These are phyloP conservation scores for Enteromius mattozi DNA, from an alignment of 2,797 vertebrate species.

Conservation along the genomic window DNA sequence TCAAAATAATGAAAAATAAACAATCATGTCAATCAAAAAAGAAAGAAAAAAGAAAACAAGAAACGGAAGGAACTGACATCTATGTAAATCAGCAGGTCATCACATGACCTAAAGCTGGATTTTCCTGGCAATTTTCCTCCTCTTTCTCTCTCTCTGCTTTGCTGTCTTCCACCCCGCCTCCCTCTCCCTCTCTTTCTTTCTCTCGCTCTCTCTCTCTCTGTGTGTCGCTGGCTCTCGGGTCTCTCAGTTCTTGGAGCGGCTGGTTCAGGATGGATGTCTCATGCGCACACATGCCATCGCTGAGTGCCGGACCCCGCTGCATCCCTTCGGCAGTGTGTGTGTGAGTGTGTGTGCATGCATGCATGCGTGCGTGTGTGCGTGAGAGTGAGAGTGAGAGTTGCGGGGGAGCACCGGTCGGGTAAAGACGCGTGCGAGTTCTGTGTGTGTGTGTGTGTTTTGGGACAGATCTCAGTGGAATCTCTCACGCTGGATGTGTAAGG, in stretches of 20 bases:
- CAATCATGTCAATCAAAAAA: neutral
- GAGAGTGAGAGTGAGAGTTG: constrained; percentile 30
- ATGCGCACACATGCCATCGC: constrained; percentile 69
- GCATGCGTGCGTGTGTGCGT: neutral
- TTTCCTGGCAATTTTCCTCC: constrained; percentile 43
- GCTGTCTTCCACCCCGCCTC: constrained; percentile 58
- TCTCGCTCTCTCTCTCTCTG: constrained; percentile 40
- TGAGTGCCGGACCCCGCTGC: constrained; percentile 45
- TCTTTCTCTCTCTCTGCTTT: constrained; percentile 25
- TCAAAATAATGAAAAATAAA: neutral
- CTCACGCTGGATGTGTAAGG: constrained; percentile 56
- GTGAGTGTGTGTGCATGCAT: neutral
- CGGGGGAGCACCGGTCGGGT: constrained; percentile 1
- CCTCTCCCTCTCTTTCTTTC: constrained; percentile 46
- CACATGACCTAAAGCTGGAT: constrained; percentile 44
- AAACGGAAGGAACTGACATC: neutral
- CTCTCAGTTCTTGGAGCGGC: constrained; percentile 64
- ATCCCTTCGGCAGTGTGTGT: constrained; percentile 1
- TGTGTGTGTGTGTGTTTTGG: constrained; percentile 61
- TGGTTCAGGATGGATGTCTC: constrained; percentile 76
- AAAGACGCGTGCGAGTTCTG: constrained; percentile 9
- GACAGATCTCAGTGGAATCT: constrained; percentile 38
- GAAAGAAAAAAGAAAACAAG: neutral
- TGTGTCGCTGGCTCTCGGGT: constrained; percentile 58
- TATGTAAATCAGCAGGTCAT: constrained; percentile 24